These are phyloP conservation scores for Diorhabda carinulata DNA, from an alignment of 1,140 invertebrate genomes.

Conservation along the genomic window DNA sequence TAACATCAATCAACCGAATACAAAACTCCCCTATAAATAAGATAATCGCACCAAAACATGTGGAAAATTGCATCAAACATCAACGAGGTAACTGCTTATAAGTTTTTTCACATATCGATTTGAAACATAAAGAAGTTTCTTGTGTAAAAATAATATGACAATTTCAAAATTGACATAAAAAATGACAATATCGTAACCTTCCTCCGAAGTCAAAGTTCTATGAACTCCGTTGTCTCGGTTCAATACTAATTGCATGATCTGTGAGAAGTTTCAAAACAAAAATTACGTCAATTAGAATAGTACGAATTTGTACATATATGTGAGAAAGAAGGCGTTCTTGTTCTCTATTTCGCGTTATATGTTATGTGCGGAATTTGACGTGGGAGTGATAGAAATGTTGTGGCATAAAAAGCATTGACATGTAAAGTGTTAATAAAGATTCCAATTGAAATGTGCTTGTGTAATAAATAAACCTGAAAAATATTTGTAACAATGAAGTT, in stretches of 20 bases:
- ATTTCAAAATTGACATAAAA: not conserved
- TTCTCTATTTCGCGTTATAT: not conserved
- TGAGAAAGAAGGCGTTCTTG: not conserved
- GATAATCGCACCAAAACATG: too few species aligned
- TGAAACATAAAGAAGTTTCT: too few species aligned
- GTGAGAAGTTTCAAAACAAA: too few species aligned
- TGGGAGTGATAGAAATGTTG: not conserved
- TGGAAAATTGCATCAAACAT: too few species aligned
- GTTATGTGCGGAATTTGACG: not conserved
- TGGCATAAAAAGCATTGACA: not conserved
- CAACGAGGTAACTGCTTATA: too few species aligned
- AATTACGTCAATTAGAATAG: too few species aligned
- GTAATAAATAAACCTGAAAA: not conserved
- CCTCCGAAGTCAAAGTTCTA: not conserved
- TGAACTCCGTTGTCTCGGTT: not conserved
- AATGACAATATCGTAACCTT: not conserved
- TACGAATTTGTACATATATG: not conserved
- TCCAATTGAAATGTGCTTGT: not conserved
- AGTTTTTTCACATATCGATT: too few species aligned
- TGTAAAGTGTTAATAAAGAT: not conserved
- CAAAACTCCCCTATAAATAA: too few species aligned
- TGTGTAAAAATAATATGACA: too few species aligned
- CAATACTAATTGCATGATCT: too few species aligned
- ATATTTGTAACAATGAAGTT: conserved; percentile 47
- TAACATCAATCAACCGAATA: too few species aligned